Evolutionary conservation across 2,888 invertebrate species (phyloP).

Genomic region (Acleris emargana): DNA sequence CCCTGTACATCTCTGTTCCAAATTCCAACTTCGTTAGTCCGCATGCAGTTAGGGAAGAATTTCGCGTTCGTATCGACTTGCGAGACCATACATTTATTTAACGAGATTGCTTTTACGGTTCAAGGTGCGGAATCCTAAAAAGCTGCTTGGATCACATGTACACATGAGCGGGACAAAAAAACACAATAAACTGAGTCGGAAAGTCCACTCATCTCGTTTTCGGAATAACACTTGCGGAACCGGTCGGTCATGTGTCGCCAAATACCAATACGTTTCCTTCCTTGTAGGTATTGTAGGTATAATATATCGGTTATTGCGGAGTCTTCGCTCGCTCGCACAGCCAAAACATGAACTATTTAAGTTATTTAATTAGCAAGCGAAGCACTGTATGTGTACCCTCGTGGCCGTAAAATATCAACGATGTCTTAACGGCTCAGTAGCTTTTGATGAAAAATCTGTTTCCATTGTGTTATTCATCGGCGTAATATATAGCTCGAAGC

Average conservation of each 20-base stretch:
- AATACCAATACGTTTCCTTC: constrained; percentile 82
- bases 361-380: too few relatives aligned
- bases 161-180: constrained; percentile 43
- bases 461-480: constrained; percentile 20
- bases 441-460: constrained; percentile 26
- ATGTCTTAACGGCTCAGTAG: constrained; percentile 32
- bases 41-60: constrained; percentile 23
- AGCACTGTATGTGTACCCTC: too few relatives aligned
- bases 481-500: constrained; percentile 26
- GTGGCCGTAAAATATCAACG: constrained; percentile 14
- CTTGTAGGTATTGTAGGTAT: constrained; percentile 50
- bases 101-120: constrained; percentile 12
- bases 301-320: constrained; percentile 16
- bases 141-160: constrained; percentile 26
- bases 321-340: too few relatives aligned
- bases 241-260: constrained; percentile 69
- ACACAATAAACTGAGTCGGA: constrained; percentile 64
- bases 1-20: constrained; percentile 22
- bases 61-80: constrained; percentile 22
- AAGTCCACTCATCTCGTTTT: constrained; percentile 79
- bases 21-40: constrained; percentile 24
- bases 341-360: too few relatives aligned
- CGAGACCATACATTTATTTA: constrained; percentile 30
- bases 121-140: constrained; percentile 30
- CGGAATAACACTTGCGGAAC: constrained; percentile 82